Conservation (phyloP, 1,140 invertebrate genomes). For the Apis dorsata region DNA sequence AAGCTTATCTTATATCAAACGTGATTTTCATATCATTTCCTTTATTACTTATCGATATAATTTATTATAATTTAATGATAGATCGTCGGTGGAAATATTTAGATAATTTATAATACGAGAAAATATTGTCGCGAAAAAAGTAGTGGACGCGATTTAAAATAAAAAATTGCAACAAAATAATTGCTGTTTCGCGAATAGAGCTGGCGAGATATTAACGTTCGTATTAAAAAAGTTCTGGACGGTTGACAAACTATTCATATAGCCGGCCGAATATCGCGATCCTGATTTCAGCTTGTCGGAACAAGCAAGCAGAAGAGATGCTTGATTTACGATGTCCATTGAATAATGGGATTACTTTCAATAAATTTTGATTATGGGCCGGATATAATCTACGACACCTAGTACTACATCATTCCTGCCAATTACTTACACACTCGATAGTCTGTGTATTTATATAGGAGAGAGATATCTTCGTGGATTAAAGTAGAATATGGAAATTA, state of each 20-base stretch:
- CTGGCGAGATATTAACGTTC: constrained; percentile 14
- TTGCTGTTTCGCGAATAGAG: neutral
- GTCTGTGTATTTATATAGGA: neutral
- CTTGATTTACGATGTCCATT: constrained; percentile 11
- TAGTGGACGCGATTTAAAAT: too few relatives aligned
- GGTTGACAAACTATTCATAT: neutral
- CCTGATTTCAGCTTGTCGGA: constrained; percentile 49
- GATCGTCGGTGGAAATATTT: too few relatives aligned
- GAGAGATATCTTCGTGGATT: neutral
- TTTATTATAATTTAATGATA: too few relatives aligned
- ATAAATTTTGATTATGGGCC: constrained; percentile 26
- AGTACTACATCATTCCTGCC: constrained; percentile 1
- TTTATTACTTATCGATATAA: too few relatives aligned
- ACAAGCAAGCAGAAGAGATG: constrained; percentile 25
- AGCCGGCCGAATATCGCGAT: neutral
- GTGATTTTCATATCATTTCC: too few relatives aligned
- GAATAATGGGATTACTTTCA: constrained; percentile 39
- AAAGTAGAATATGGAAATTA: neutral
- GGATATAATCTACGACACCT: neutral
- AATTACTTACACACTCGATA: constrained; percentile 2
- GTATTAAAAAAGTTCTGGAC: constrained; percentile 10
- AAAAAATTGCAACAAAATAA: constrained; percentile 5
- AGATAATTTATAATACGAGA: too few relatives aligned
- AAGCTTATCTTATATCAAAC: too few relatives aligned
- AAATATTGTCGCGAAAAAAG: too few relatives aligned